Conservation (phyloP, 2,797 vertebrate genomes). For the Manis crassicaudata region DNA sequence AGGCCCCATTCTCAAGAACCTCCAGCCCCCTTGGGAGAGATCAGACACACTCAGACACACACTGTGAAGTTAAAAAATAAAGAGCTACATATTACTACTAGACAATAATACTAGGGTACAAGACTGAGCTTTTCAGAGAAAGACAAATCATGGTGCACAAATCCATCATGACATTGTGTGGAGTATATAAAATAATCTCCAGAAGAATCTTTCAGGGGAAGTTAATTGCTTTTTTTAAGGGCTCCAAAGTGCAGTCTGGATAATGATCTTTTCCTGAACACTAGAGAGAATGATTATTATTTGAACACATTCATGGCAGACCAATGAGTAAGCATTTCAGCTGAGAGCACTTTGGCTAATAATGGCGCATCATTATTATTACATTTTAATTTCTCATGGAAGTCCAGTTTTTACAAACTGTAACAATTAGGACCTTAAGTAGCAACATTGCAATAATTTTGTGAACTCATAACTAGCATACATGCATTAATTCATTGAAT, state of each 20-base stretch:
- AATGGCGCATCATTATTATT: constrained; percentile 15
- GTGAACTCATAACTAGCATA: background rate
- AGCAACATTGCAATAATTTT: background rate
- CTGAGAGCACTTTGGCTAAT: constrained; percentile 38
- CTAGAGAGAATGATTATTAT: constrained; percentile 7
- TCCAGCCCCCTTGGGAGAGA: background rate
- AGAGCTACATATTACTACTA: background rate
- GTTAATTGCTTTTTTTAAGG: background rate
- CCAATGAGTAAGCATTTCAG: background rate
- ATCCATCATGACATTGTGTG: background rate
- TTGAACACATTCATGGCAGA: background rate
- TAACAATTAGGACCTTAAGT: background rate
- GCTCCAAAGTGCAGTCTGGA: background rate
- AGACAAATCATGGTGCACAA: background rate
- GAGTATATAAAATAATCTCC: background rate
- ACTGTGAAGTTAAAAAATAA: background rate
- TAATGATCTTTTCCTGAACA: constrained; percentile 4
- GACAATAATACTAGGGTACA: background rate
- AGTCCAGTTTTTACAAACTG: background rate
- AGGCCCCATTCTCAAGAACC: background rate
- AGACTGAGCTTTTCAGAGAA: background rate
- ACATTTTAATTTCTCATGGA: constrained; percentile 27
- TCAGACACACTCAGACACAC: background rate
- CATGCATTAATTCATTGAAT: background rate
- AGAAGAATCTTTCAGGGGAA: background rate